phyloP scores from a whole-genome alignment of 2,797 vertebrate genomes.

The Acanthornis magna region DNA sequence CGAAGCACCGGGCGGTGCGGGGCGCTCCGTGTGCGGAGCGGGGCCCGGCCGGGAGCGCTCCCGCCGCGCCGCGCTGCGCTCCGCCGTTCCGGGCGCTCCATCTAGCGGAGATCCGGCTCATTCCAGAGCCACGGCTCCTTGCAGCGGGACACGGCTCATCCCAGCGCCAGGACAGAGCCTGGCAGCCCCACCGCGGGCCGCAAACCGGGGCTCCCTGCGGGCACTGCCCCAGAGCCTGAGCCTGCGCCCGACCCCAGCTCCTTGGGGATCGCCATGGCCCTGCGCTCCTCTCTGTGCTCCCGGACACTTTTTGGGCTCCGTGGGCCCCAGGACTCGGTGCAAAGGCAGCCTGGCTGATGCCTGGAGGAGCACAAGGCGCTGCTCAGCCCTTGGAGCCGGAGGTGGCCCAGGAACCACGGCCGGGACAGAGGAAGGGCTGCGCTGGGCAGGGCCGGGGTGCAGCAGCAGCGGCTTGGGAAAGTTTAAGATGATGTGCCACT shows the following conservation, averaged over 20 bases:
- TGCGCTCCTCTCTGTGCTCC: rapidly evolving
- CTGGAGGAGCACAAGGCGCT: background rate
- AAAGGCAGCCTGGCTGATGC: background rate
- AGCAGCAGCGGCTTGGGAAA: rapidly evolving
- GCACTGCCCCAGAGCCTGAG: rapidly evolving
- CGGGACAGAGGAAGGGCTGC: background rate
- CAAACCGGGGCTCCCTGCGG: no score
- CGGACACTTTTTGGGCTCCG: rapidly evolving
- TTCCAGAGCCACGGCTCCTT: background rate
- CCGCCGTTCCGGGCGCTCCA: slow-evolving; percentile 25
- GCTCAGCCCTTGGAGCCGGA: background rate
- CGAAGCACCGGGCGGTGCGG: rapidly evolving
- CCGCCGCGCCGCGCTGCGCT: background rate
- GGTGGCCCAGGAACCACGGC: rapidly evolving
- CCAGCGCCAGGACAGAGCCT: background rate
- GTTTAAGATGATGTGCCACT: background rate
- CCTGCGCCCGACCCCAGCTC: background rate
- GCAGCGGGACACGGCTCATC: background rate
- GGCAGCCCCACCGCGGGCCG: background rate
- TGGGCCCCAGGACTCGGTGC: rapidly evolving
- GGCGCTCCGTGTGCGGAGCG: background rate
- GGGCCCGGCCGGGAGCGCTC: background rate
- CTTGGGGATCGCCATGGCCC: rapidly evolving
- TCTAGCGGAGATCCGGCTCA: slow-evolving; percentile 35
- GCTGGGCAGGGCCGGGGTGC: background rate